Evolutionary conservation across 2,888 invertebrate genomes (phyloP), one percentile per base, ranked within the genome.

Genomic region (Yponomeuta plumbellus): DNA sequence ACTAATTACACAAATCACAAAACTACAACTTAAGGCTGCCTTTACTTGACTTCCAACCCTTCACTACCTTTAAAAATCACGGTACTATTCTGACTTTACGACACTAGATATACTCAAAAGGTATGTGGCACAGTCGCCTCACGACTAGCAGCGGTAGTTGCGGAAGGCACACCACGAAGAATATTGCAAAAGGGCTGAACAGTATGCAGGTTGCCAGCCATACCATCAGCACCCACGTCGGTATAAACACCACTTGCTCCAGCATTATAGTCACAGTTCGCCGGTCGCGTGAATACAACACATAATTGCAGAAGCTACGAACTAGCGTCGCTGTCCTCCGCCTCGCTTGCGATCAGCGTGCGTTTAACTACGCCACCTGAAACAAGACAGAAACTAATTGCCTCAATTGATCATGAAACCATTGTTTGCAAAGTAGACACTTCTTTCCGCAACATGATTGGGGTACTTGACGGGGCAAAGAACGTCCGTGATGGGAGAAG

Each of bases 121-220:
- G 94, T 80, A 94, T 94, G 80, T 93, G 92, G 75, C 93, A 94
- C 73, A 94, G 92, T 78, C 94, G 92, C 72, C 94, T 91, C 67
- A 95, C 83, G 74, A 94, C 88, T 74, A 94, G 84, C 73, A 95
- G 92, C 68, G 95, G 95, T 76, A 95, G 84, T 77, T 95, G 94
- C 67, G 95, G 95, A 72, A 95, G 84, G 78, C 94, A 94, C 68
- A 94, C 87, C 71, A 94, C 91, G 78, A 94, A 92, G 74, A 95
- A 92, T 74, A 95, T 85, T 69, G 94, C 91, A 73, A 94, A 87
- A 57, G 95, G 95, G 72, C 94, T 94, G 75, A 95, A 93, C 67
- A 95, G 80, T 68, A 95, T 84, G 74, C 94, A 90, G 67, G 94
- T 86, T 67, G 92, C 91, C 68, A 94, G 88, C 93, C 95, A 95